These are phyloP conservation scores for Villa cingulata DNA, from an alignment of 2,888 invertebrate genomes.

Conservation along the genomic window DNA sequence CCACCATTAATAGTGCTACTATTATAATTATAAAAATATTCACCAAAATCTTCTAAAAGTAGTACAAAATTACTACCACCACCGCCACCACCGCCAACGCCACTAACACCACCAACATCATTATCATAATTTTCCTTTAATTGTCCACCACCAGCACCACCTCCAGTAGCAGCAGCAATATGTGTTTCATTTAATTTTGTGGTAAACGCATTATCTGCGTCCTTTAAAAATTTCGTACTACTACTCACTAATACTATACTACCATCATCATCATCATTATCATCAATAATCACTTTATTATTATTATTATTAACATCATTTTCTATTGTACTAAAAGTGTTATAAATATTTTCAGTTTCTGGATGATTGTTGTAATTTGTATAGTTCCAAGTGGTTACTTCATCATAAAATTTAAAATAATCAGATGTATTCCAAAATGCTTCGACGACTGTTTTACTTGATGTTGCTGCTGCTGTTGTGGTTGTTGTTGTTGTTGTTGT, in stretches of 20 bases:
- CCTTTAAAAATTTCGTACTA: not conserved
- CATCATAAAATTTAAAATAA: conserved; percentile 19
- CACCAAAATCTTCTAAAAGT: conserved; percentile 63
- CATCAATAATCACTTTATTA: conserved; percentile 9
- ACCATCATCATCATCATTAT: conserved; percentile 3
- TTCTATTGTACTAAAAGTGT: conserved; percentile 7
- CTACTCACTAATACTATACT: too few species aligned
- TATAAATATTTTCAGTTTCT: conserved; percentile 6
- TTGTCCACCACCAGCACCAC: not conserved
- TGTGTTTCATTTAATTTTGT: not conserved
- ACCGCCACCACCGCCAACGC: conserved; percentile 11
- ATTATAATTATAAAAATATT: conserved; percentile 51
- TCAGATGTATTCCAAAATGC: conserved; percentile 15
- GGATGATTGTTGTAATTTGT: conserved; percentile 11
- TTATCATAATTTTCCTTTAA: too few species aligned
- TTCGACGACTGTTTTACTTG: not conserved
- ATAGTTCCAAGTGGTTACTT: conserved; percentile 13
- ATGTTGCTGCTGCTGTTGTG: too few species aligned
- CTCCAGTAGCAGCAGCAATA: not conserved
- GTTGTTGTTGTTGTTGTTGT: not conserved
- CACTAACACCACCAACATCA: not conserved
- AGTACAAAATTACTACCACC: conserved; percentile 43
- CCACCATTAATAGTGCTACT: conserved; percentile 4
- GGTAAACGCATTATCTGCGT: not conserved
- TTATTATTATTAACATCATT: conserved; percentile 8